A percentile compares a stretch with the other conserved stretches of the same genome.
These are phyloP conservation scores for Cercopithecus hamlyni DNA, from an alignment of 2,797 vertebrate species.

Conservation along the genomic window DNA sequence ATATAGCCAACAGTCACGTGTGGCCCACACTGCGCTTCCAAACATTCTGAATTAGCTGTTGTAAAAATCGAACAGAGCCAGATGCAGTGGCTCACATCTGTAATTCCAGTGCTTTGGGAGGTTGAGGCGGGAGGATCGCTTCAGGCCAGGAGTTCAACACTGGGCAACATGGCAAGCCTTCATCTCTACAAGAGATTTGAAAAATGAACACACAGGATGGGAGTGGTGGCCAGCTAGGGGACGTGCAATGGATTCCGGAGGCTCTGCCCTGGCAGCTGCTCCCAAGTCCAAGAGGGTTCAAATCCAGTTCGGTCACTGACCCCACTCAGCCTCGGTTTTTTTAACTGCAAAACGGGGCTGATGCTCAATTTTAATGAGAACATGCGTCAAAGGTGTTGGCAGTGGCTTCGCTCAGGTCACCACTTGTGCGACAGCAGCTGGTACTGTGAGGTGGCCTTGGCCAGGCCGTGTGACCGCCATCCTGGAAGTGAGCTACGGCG, in stretches of 20 bases:
- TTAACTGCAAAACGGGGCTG: neutral
- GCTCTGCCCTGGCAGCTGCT: neutral
- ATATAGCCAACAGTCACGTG: neutral
- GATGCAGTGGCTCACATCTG: too few species aligned
- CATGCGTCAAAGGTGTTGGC: accelerated
- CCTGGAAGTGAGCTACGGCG: neutral
- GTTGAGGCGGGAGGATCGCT: too few species aligned
- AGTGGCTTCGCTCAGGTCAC: neutral
- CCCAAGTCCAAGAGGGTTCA: too few species aligned
- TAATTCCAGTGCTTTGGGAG: too few species aligned
- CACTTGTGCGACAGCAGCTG: neutral
- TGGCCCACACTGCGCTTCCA: neutral
- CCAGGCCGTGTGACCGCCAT: neutral
- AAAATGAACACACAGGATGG: too few species aligned
- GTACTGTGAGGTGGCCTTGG: neutral
- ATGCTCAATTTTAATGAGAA: neutral
- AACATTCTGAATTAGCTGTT: neutral
- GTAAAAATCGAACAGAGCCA: neutral
- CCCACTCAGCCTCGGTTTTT: neutral
- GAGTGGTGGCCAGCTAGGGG: neutral
- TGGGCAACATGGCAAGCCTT: too few species aligned
- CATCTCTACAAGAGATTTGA: too few species aligned
- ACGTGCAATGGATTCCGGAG: too few species aligned
- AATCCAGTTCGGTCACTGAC: neutral
- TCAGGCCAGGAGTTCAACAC: too few species aligned